phyloP scores from a whole-genome alignment of 2,888 invertebrate species.

The Cantharis nigra region DNA sequence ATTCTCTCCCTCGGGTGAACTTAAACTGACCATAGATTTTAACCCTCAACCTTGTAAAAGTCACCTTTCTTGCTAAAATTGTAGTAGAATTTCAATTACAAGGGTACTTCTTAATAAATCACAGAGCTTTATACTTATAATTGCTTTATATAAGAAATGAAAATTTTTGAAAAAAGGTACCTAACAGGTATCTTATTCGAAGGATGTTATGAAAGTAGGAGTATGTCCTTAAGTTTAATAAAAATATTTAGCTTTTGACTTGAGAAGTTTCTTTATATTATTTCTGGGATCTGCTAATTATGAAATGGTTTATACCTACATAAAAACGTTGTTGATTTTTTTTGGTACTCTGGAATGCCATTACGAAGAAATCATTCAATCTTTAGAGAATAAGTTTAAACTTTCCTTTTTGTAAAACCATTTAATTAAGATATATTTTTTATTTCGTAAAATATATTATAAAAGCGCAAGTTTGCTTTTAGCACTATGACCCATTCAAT shows the following conservation, averaged over 20 bases:
- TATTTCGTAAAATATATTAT: neutral
- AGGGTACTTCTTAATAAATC: neutral
- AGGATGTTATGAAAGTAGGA: neutral
- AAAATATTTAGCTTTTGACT: neutral
- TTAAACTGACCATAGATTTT: neutral
- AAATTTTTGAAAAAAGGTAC: neutral
- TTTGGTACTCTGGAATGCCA: neutral
- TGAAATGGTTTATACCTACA: neutral
- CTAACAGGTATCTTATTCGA: neutral
- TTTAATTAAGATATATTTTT: neutral
- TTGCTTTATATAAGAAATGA: neutral
- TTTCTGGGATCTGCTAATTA: neutral
- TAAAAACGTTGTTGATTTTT: neutral
- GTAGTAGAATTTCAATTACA: neutral
- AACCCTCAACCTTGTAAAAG: neutral
- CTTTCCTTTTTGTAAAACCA: neutral
- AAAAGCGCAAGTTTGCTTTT: slow-evolving; percentile 35
- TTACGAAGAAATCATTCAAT: neutral
- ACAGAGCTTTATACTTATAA: neutral
- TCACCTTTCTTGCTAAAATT: neutral
- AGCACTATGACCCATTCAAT: slow-evolving; percentile 45
- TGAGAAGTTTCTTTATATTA: neutral
- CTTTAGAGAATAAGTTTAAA: neutral
- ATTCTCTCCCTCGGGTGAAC: neutral
- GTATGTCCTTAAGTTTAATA: neutral